Percentiles rank a stretch among this genome's conserved stretches.
phyloP scores from a whole-genome alignment of 2,113 vertebrate genomes.

The Promerops cafer region DNA sequence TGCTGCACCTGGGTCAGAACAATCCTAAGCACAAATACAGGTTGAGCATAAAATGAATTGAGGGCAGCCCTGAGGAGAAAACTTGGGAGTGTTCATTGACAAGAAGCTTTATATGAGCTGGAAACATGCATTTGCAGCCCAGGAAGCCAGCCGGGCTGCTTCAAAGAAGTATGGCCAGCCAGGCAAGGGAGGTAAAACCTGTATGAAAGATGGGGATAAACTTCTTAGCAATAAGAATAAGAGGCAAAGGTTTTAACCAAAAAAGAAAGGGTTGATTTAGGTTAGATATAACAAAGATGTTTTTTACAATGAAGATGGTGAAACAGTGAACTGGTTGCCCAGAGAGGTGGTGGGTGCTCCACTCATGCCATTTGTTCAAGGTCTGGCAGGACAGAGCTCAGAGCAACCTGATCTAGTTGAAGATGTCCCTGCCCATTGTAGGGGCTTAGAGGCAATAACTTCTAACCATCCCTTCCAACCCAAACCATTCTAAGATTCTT shows the following conservation, averaged over 20 bases:
- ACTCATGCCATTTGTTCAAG: background rate
- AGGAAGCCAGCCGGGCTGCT: background rate
- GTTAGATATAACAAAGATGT: background rate
- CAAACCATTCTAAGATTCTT: background rate
- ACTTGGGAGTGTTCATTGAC: background rate
- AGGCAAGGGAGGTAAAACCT: background rate
- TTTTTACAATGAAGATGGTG: background rate
- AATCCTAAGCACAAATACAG: background rate
- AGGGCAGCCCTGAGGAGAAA: background rate
- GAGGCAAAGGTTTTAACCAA: background rate
- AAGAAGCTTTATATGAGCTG: background rate
- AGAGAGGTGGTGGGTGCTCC: background rate
- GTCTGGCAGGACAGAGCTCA: background rate
- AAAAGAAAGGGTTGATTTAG: background rate
- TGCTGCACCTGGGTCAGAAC: background rate
- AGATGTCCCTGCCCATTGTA: background rate
- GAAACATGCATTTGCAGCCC: background rate
- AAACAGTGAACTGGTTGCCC: rapidly evolving
- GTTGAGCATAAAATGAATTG: background rate
- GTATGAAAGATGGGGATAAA: background rate
- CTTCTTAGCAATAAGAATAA: background rate
- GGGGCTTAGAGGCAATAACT: background rate
- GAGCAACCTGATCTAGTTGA: background rate
- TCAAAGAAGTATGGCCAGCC: background rate
- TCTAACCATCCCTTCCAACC: background rate